Evolutionary conservation across 2,113 vertebrate species (phyloP).

Genomic region (Ifrita kowaldi): DNA sequence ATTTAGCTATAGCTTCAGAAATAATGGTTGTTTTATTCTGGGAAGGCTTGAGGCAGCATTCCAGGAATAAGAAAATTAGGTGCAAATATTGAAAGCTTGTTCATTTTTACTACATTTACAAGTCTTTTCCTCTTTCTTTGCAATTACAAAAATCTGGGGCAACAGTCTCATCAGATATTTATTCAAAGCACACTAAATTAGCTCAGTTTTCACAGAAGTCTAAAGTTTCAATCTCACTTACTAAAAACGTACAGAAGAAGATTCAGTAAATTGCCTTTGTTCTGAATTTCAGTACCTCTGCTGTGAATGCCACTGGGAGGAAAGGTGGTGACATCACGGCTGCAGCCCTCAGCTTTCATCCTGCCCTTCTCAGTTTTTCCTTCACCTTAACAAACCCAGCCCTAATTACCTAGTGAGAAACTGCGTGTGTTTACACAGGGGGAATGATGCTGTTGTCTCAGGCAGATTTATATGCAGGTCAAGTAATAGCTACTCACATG

Average conservation of each 20-base stretch:
- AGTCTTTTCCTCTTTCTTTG: neutral
- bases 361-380: neutral
- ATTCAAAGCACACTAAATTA: neutral
- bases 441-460: neutral
- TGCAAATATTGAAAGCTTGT: neutral
- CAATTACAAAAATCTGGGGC: neutral
- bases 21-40: neutral
- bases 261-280: neutral
- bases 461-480: neutral
- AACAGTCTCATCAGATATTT: neutral
- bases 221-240: neutral
- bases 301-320: neutral
- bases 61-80: conserved; percentile 11
- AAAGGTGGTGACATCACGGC: neutral
- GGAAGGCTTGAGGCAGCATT: neutral
- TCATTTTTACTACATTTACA: neutral
- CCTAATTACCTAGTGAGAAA: neutral
- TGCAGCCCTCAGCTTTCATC: neutral
- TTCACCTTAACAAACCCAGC: neutral
- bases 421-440: neutral
- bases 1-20: neutral
- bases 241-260: neutral
- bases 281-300: neutral
- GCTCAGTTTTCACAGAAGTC: neutral
- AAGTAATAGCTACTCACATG: neutral